phyloP scores from a whole-genome alignment of 2,888 invertebrate species.

The Busseola fusca region DNA sequence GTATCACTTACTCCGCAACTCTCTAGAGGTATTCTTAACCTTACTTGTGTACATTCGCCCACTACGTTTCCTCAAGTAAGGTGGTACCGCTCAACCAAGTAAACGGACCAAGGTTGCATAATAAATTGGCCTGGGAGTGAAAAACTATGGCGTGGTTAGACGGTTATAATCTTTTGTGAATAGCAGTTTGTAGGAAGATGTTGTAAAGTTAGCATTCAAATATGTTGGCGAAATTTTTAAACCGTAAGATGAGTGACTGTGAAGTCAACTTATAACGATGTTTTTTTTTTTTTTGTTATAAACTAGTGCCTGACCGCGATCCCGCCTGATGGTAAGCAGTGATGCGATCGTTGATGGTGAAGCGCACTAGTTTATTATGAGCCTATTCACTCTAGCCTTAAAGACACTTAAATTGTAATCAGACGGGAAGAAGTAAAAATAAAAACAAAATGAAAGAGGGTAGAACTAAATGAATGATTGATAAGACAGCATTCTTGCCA shows the following conservation, averaged over 20 bases:
- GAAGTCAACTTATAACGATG: neutral
- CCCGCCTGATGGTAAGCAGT: too few relatives aligned
- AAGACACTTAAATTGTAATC: too few relatives aligned
- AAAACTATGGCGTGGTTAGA: conserved; percentile 33
- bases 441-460: conserved; percentile 3
- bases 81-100: conserved; percentile 38
- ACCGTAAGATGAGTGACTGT: neutral
- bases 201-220: neutral
- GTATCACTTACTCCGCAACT: conserved; percentile 41
- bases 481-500: too few relatives aligned
- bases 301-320: too few relatives aligned
- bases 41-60: conserved; percentile 27
- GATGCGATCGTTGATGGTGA: too few relatives aligned
- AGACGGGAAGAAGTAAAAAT: too few relatives aligned
- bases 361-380: too few relatives aligned
- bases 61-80: conserved; percentile 36
- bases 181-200: conserved; percentile 2
- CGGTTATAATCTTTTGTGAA: conserved; percentile 32
- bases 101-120: conserved; percentile 53
- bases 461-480: too few relatives aligned
- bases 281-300: too few relatives aligned
- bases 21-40: conserved; percentile 37
- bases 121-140: conserved; percentile 47
- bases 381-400: too few relatives aligned
- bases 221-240: neutral